These are phyloP conservation scores for Agrotis puta DNA, from an alignment of 2,888 invertebrate species.

Conservation along the genomic window DNA sequence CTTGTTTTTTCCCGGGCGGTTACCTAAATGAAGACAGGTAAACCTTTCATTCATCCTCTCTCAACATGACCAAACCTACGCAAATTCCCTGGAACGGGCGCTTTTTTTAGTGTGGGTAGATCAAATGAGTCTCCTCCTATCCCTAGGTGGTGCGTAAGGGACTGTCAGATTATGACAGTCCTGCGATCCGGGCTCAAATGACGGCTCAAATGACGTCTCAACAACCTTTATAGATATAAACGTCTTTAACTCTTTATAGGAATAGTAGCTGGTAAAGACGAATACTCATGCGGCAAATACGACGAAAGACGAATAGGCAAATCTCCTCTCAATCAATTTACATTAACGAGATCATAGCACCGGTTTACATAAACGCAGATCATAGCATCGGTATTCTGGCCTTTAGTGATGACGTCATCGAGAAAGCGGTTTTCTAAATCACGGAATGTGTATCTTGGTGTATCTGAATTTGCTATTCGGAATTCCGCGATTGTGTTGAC, in stretches of 20 bases:
- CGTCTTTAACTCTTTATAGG: too few relatives aligned
- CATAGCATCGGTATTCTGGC: slow-evolving; percentile 39
- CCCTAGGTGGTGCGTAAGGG: too few relatives aligned
- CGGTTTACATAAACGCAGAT: neutral
- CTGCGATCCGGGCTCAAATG: too few relatives aligned
- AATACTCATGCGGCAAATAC: neutral
- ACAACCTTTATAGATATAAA: too few relatives aligned
- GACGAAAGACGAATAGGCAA: slow-evolving; percentile 20
- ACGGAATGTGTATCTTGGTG: slow-evolving; percentile 41
- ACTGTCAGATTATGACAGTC: too few relatives aligned
- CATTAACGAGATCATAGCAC: slow-evolving; percentile 34
- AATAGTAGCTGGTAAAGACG: too few relatives aligned
- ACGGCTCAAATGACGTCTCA: too few relatives aligned
- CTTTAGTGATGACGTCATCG: slow-evolving; percentile 40
- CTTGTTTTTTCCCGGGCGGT: neutral
- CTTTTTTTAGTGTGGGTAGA: too few relatives aligned
- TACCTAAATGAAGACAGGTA: too few relatives aligned
- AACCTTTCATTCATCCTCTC: neutral
- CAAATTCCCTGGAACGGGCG: too few relatives aligned
- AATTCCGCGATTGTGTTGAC: slow-evolving; percentile 44
- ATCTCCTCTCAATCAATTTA: slow-evolving; percentile 22
- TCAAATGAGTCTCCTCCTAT: too few relatives aligned
- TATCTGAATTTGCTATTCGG: slow-evolving; percentile 19
- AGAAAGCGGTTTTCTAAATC: slow-evolving; percentile 58
- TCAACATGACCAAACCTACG: neutral